These are phyloP conservation scores for Drosophila prosaltans DNA, from an alignment of 1,140 invertebrate species.

Conservation along the genomic window DNA sequence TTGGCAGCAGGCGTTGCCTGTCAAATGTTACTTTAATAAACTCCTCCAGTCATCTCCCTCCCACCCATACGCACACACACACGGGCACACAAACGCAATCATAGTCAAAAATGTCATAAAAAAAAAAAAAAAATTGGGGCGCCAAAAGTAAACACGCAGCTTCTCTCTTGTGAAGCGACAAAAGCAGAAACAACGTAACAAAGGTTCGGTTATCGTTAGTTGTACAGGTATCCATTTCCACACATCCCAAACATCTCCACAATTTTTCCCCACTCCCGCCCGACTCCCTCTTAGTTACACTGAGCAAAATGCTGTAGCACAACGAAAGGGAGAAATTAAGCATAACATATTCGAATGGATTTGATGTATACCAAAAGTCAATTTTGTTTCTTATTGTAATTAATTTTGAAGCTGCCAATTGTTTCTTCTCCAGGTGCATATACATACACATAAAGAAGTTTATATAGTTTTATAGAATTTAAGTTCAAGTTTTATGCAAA, in stretches of 20 bases:
- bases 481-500: too few species aligned
- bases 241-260: neutral
- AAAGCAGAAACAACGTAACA: slow-evolving; percentile 47
- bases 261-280: neutral
- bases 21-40: slow-evolving; percentile 75
- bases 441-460: too few species aligned
- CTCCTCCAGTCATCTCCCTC: neutral
- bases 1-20: slow-evolving; percentile 35
- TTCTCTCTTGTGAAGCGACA: slow-evolving; percentile 48
- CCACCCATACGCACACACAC: slow-evolving; percentile 2
- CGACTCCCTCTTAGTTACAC: slow-evolving; percentile 34
- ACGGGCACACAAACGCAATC: slow-evolving; percentile 28
- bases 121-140: slow-evolving; percentile 30
- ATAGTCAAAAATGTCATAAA: slow-evolving; percentile 60
- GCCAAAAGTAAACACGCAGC: slow-evolving; percentile 76
- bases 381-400: too few species aligned
- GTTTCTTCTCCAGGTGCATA: too few species aligned
- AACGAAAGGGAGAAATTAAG: too few species aligned
- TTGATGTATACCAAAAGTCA: too few species aligned
- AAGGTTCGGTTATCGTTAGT: slow-evolving; percentile 66
- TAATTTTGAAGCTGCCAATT: too few species aligned
- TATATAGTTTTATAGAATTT: too few species aligned
- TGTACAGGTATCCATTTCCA: slow-evolving; percentile 45
- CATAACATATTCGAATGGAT: too few species aligned
- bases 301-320: slow-evolving; percentile 22